Base-by-base conservation (phyloP, 2,113 vertebrate genomes). In the Dolichallabes microphthalmus region DNA sequence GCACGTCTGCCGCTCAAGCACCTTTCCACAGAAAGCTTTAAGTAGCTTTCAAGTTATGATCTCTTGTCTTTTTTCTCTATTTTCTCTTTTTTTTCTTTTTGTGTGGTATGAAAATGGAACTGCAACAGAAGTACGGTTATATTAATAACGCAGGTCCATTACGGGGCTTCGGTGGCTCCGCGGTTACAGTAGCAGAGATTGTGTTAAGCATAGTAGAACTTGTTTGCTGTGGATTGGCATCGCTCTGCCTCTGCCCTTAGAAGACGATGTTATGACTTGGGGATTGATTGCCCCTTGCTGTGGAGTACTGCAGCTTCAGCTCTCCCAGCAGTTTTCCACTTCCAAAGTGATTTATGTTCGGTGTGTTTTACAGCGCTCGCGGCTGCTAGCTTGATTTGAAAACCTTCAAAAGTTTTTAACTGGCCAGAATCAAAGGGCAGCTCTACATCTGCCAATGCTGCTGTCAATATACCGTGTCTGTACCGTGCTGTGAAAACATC, bases 251-350 rank as follows among this genome's bases (percentile, higher is more conserved):
- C n/a, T 32, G 32, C 61, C 61, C 68, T 50, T 60, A 27, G 58
- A 61, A 85, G 63, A 57, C 82, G 83, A 85, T 82, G 83, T 85
- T 66, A 85, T 88, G 83, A 64, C 79, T 85, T n/a, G 35, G 27
- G 53, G 39, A 88, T 88, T 78, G 83, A 78, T 85, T 71, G 45
- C 87, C 25, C 58, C 30, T 63, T 63, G 35, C 68, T 80, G 45
- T 66, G 22, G 58, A 63, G 68, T 74, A 84, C 52, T 77, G 66
- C 73, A 78, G 73, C 73, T 53, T 79, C 57, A 77, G 63, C 75
- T 76, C 79, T 39, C 66, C 57, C 52, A 82, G 73, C 80, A 79
- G 64, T 63, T 80, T 78, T 87, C 39, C 63, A 64, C 6, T 85
- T 78, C 14, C 58, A 71, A 66, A 30, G 14, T 82, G 45, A 82